Evolutionary conservation across 2,888 invertebrate genomes (phyloP).

Genomic region (Gandaritis pyraliata): DNA sequence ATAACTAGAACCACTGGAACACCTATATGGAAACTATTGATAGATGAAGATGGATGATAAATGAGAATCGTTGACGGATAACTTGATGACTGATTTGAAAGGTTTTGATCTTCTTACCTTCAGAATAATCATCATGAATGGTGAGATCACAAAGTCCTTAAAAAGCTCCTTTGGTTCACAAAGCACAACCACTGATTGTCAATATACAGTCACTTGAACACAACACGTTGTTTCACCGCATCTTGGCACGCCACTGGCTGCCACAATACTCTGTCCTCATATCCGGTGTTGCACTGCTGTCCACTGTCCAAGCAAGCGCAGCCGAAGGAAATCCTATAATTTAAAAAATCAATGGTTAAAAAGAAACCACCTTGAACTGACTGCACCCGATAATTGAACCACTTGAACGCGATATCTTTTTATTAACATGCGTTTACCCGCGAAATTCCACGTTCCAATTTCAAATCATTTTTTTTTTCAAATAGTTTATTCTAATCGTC

Average conservation of each 20-base stretch:
- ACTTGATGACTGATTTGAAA: not conserved
- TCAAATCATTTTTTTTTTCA: constrained; percentile 31
- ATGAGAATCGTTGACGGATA: not conserved
- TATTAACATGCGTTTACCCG: constrained; percentile 43
- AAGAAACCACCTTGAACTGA: constrained; percentile 64
- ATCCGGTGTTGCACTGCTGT: constrained; percentile 55
- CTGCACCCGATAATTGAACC: constrained; percentile 64
- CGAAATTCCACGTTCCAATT: constrained; percentile 48
- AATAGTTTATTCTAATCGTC: too few relatives aligned
- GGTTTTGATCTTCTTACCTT: constrained; percentile 54
- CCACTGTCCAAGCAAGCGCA: constrained; percentile 63
- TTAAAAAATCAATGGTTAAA: constrained; percentile 70
- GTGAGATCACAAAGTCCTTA: constrained; percentile 43
- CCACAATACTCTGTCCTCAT: constrained; percentile 59
- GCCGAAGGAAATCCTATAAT: constrained; percentile 79
- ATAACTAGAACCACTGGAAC: not conserved
- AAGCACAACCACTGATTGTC: constrained; percentile 53
- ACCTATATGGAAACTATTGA: not conserved
- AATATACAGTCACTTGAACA: constrained; percentile 52
- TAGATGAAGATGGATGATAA: not conserved
- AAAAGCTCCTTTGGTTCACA: constrained; percentile 47
- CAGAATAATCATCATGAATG: constrained; percentile 56
- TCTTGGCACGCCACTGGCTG: constrained; percentile 50
- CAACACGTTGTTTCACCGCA: constrained; percentile 58
- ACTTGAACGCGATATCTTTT: constrained; percentile 41